Conservation (phyloP, 2,888 invertebrate genomes). For the Ophioninae sp. region DNA sequence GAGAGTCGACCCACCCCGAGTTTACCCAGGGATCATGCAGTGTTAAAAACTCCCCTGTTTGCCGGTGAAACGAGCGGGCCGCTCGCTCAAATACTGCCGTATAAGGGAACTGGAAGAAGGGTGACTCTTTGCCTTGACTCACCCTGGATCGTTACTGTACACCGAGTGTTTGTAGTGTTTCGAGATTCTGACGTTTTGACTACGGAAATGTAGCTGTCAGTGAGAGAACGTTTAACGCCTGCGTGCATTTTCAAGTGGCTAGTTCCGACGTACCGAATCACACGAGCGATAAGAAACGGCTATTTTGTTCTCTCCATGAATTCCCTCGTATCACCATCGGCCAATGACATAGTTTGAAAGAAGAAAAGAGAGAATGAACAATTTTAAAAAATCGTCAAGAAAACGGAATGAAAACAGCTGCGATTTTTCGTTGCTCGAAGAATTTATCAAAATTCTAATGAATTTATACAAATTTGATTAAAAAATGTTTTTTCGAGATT, state of each 20-base stretch:
- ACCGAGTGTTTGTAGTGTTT: slow-evolving; percentile 80
- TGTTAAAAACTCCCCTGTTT: slow-evolving; percentile 81
- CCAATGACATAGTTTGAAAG: neutral
- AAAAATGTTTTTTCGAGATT: too few relatives aligned
- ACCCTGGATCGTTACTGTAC: slow-evolving; percentile 78
- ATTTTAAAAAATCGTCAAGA: too few relatives aligned
- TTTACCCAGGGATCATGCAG: slow-evolving; percentile 80
- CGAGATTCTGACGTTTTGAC: slow-evolving; percentile 81
- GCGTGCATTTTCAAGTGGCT: slow-evolving; percentile 41
- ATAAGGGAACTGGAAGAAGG: slow-evolving; percentile 66
- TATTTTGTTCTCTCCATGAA: neutral
- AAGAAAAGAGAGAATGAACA: too few relatives aligned
- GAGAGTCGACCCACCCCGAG: slow-evolving; percentile 66
- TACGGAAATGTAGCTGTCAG: slow-evolving; percentile 70
- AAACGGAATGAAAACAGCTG: too few relatives aligned
- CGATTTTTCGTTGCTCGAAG: too few relatives aligned
- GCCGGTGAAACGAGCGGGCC: slow-evolving; percentile 73
- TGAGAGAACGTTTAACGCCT: slow-evolving; percentile 43
- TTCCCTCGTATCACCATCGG: neutral
- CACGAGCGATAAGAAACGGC: slow-evolving; percentile 6
- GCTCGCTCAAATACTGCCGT: slow-evolving; percentile 45
- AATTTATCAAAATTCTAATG: too few relatives aligned
- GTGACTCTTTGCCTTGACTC: slow-evolving; percentile 66
- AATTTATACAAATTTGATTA: too few relatives aligned
- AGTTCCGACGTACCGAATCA: slow-evolving; percentile 33